These are phyloP conservation scores for Gortyna flavago DNA, from an alignment of 2,888 invertebrate genomes.

Conservation along the genomic window DNA sequence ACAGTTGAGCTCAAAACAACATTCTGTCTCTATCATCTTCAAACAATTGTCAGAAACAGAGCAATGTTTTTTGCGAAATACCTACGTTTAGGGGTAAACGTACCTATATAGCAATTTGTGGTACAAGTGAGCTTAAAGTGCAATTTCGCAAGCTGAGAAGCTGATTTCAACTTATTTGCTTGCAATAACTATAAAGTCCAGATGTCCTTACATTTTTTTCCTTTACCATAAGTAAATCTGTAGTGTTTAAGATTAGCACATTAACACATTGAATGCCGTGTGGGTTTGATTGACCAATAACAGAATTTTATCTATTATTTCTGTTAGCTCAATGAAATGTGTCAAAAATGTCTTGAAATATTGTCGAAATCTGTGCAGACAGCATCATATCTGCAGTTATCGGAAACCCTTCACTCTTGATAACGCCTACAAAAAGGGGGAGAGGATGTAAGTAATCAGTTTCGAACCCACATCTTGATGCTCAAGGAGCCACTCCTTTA, in stretches of 20 bases:
- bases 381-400: background rate
- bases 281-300: background rate
- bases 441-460: background rate
- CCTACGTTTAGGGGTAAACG: background rate
- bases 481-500: background rate
- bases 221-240: slow-evolving; percentile 38
- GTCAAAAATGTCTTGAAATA: background rate
- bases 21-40: background rate
- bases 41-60: background rate
- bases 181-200: background rate
- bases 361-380: background rate
- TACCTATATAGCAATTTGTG: background rate
- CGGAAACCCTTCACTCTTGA: background rate
- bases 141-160: background rate
- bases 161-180: background rate
- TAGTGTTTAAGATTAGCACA: slow-evolving; percentile 7
- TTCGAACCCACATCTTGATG: background rate
- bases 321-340: background rate
- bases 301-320: background rate
- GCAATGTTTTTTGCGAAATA: background rate
- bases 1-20: background rate
- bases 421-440: background rate
- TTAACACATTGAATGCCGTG: slow-evolving; percentile 10
- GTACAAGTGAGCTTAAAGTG: background rate
- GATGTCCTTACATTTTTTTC: slow-evolving; percentile 29